A percentile compares a stretch with the other conserved stretches of the same genome.
Evolutionary conservation across 2,113 vertebrate genomes (phyloP).

Genomic region (Ictalurus furcatus): DNA sequence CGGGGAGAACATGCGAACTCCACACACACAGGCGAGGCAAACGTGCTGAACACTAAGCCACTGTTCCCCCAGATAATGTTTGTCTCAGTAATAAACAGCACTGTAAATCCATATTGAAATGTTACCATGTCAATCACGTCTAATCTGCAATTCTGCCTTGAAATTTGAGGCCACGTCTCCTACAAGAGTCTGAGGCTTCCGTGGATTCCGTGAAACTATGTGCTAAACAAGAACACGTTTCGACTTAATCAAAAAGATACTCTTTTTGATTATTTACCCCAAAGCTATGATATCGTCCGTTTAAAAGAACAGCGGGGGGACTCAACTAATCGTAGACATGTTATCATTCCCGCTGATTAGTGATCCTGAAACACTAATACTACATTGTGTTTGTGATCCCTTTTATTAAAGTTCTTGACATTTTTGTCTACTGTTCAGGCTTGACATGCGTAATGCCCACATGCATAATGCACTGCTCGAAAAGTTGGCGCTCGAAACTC

Average conservation of each 20-base stretch:
- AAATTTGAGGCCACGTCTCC: background rate
- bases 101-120: background rate
- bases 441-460: constrained; percentile 20
- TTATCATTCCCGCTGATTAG: constrained; percentile 39
- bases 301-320: constrained; percentile 41
- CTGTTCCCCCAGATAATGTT: too few species aligned
- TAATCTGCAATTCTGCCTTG: background rate
- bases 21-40: too few species aligned
- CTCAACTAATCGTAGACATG: constrained; percentile 35
- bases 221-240: background rate
- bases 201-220: background rate
- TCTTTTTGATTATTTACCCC: background rate
- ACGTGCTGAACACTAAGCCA: too few species aligned
- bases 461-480: constrained; percentile 41
- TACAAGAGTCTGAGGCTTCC: background rate
- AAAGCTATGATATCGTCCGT: background rate
- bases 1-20: too few species aligned
- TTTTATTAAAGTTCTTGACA: constrained; percentile 30
- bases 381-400: constrained; percentile 24
- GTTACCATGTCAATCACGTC: background rate
- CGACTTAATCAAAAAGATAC: background rate
- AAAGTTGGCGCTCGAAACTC: constrained; percentile 40
- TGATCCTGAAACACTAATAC: constrained; percentile 46
- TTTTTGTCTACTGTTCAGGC: constrained; percentile 24
- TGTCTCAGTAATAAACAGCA: background rate